Base-by-base conservation (phyloP, 2,797 vertebrate genomes). In the Takifugu ocellatus region DNA sequence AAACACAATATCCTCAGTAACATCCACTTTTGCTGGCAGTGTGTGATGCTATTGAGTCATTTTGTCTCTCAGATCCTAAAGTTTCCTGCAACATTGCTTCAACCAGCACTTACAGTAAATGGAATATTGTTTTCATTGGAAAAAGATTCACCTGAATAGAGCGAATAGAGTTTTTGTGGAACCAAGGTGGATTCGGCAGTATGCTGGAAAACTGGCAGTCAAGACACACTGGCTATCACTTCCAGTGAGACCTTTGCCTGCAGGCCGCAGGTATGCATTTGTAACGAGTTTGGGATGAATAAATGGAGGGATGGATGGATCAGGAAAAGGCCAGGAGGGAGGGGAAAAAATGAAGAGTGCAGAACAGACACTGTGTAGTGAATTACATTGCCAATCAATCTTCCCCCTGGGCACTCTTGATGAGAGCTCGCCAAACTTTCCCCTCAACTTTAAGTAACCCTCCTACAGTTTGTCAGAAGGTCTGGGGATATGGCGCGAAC, bases 321-420 rank as follows among this genome's bases (percentile, higher is more conserved):
- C 42, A 48, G 51, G 56, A 71, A 68, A 84, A 72, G 64, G 70
- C 66, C 65, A 67, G 25, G 48, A 11, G 65, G 63, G 69, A 54
- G 61, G 51, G 66, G 68, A 50, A 59, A 58, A 36, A 76, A 56
- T 50, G 52, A 56, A 66, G 53, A 68, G 70, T 63, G 58, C 46
- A 72, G 70, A 76, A 71, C 24, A 76, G 81, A 82, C 78, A 84
- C 80, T 76, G 75, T 70, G 81, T 77, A 87, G 85, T 89, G 90
- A 91, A 91, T 92, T 88, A 90, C 87, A 83, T 87, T 91, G 88
- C 89, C 90, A 91, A 89, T 92, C 91, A 92, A 92, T 91, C 89
- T 86, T 84, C 66, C 83, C 82, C 66, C 74, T 66, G 74, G 74
- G 77, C 75, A 72, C 53, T 49, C 81, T 66, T 82, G 83, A 90